Percentiles rank a stretch among this genome's conserved stretches.
These are phyloP conservation scores for Gnathonemus echidnorhynchus DNA, from an alignment of 2,113 vertebrate genomes.

Conservation along the genomic window DNA sequence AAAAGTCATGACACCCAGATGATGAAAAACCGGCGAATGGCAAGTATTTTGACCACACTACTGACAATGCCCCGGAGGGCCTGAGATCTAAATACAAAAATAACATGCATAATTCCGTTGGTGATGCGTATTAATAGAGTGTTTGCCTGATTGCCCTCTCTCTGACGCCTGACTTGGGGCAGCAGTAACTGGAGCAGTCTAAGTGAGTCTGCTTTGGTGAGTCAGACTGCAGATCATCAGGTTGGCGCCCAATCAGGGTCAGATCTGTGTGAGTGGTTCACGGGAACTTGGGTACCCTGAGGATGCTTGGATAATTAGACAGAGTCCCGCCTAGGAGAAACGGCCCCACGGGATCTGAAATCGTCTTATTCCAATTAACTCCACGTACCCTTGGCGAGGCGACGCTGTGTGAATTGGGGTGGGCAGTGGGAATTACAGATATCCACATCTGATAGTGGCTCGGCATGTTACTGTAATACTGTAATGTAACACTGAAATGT, in stretches of 20 bases:
- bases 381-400: neutral
- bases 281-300: neutral
- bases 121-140: neutral
- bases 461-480: neutral
- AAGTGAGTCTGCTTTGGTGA: neutral
- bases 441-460: neutral
- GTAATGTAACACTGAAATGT: neutral
- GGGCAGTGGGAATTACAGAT: neutral
- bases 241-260: neutral
- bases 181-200: neutral
- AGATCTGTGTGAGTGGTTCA: neutral
- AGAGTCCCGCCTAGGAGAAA: neutral
- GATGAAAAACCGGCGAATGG: neutral
- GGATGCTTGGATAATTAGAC: slow-evolving; percentile 2
- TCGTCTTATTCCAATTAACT: slow-evolving; percentile 8
- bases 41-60: neutral
- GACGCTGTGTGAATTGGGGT: neutral
- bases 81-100: neutral
- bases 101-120: neutral
- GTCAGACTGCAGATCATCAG: neutral
- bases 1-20: neutral
- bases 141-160: neutral
- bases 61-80: neutral
- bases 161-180: neutral
- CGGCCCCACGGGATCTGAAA: neutral